Conservation (phyloP, 2,113 vertebrate genomes). For the Pyxicephalus adspersus region DNA sequence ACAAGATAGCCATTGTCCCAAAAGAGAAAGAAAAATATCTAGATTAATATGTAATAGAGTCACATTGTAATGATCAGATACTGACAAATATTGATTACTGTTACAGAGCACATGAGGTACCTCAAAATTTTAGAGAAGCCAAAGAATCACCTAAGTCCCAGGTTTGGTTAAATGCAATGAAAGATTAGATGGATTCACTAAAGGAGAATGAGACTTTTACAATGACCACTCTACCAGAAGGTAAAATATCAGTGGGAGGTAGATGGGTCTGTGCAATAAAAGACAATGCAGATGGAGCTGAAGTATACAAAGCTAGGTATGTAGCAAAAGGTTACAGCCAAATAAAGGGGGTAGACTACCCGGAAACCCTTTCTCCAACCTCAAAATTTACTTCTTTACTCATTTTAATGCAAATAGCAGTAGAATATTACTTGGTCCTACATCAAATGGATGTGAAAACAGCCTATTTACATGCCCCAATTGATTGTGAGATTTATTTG, state of each 20-base stretch:
- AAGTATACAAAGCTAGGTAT: not conserved
- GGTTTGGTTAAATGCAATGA: too few relatives aligned
- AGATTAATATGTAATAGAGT: too few relatives aligned
- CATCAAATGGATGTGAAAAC: too few relatives aligned
- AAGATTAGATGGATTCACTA: too few relatives aligned
- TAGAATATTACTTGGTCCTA: slow-evolving; percentile 47
- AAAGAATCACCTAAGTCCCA: not conserved
- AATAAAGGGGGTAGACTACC: not conserved
- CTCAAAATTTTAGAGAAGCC: not conserved
- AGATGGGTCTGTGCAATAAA: too few relatives aligned
- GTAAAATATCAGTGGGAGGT: too few relatives aligned
- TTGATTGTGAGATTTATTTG: slow-evolving; percentile 56
- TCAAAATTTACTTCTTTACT: not conserved
- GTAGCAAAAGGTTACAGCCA: too few relatives aligned
- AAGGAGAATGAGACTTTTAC: not conserved
- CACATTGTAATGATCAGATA: too few relatives aligned
- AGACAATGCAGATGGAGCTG: slow-evolving; percentile 3
- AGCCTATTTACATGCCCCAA: slow-evolving; percentile 57
- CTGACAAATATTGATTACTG: not conserved
- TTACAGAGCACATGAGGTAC: too few relatives aligned
- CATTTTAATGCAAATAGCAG: slow-evolving; percentile 35
- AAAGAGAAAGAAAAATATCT: too few relatives aligned
- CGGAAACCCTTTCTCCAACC: not conserved
- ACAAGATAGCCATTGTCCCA: too few relatives aligned
- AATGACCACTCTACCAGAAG: slow-evolving; percentile 11